phyloP scores from a whole-genome alignment of 2,888 invertebrate genomes.

The Chironomus riparius region DNA sequence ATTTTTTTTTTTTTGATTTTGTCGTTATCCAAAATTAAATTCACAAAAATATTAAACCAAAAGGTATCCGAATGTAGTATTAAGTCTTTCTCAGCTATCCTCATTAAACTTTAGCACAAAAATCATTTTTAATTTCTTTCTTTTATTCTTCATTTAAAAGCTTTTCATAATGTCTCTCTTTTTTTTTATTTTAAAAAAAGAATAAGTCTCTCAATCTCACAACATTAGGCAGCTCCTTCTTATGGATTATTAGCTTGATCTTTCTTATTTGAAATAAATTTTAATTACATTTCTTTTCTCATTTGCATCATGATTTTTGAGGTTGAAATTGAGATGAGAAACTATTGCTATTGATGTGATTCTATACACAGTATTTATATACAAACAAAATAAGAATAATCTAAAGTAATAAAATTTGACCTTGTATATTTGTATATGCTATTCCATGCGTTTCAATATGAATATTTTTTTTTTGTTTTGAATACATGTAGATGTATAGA shows the following conservation, averaged over 20 bases:
- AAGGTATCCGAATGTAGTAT: neutral
- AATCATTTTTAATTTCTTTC: slow-evolving; percentile 11
- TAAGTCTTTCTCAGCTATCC: neutral
- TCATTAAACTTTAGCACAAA: neutral
- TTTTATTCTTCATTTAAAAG: slow-evolving; percentile 20
- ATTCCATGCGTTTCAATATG: slow-evolving; percentile 36
- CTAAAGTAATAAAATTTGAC: slow-evolving; percentile 34
- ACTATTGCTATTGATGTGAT: neutral
- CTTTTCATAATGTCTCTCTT: too few species aligned
- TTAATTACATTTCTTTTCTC: neutral
- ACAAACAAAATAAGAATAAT: slow-evolving; percentile 18
- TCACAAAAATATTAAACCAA: neutral
- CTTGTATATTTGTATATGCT: slow-evolving; percentile 40
- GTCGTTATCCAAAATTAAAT: too few species aligned
- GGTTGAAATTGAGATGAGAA: neutral
- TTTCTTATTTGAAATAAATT: neutral
- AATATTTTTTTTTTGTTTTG: slow-evolving; percentile 5
- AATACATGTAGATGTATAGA: slow-evolving; percentile 5
- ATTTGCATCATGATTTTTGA: neutral
- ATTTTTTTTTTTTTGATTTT: neutral
- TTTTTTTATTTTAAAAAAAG: too few species aligned
- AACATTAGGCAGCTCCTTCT: too few species aligned
- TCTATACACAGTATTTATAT: neutral
- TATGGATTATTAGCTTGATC: too few species aligned
- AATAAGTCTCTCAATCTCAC: too few species aligned